Conservation (phyloP, 2,888 invertebrate genomes). For the Eupsilia transversa region DNA sequence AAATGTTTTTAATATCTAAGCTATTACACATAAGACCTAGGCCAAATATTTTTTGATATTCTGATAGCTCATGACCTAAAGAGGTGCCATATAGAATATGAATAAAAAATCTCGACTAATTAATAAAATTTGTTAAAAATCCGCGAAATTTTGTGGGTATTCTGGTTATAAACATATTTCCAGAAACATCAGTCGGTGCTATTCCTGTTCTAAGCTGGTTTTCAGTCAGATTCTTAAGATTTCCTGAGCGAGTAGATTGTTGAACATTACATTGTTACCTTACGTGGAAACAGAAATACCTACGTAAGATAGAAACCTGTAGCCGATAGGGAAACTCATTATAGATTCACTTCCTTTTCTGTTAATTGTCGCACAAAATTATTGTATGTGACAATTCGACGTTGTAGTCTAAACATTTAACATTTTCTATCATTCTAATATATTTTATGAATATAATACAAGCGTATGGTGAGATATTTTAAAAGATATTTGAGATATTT, state of each 20-base stretch:
- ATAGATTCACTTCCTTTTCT: slow-evolving; percentile 50
- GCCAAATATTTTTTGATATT: no score
- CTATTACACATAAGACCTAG: no score
- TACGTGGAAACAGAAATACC: slow-evolving; percentile 6
- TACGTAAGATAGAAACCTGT: slow-evolving; percentile 17
- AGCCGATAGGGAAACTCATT: slow-evolving; percentile 41
- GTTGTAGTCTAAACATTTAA: background rate
- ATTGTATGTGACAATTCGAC: slow-evolving; percentile 17
- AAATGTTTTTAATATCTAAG: no score
- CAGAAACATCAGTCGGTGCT: background rate
- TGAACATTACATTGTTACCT: slow-evolving; percentile 15
- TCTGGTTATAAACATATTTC: no score
- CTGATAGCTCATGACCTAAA: no score
- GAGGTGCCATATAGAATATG: no score
- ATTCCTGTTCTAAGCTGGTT: background rate
- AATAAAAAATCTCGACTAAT: no score
- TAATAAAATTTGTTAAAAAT: no score
- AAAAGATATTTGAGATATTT: no score
- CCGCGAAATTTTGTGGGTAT: no score
- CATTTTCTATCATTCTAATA: background rate
- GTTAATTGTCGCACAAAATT: slow-evolving; percentile 43
- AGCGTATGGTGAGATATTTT: background rate
- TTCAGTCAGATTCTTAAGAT: slow-evolving; percentile 13
- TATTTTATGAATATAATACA: background rate
- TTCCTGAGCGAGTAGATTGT: slow-evolving; percentile 27